Conservation (phyloP, 1,140 invertebrate species). For the Calliphora vicina region DNA sequence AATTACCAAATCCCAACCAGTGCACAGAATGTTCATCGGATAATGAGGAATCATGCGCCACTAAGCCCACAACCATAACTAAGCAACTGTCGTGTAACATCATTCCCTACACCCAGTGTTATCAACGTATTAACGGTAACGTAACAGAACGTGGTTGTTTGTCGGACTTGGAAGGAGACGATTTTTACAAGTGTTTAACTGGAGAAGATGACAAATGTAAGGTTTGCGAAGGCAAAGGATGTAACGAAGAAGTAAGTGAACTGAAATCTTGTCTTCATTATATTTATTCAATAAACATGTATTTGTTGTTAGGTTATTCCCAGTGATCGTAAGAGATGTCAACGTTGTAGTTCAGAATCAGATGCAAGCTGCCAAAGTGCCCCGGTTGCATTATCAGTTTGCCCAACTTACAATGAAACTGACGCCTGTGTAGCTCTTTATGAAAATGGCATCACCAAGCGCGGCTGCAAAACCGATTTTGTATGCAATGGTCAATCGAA, state of each 20-base stretch:
- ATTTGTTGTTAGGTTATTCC: conserved; percentile 42
- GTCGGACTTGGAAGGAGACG: conserved; percentile 41
- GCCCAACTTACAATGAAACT: conserved; percentile 45
- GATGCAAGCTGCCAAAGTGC: conserved; percentile 41
- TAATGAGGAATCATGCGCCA: conserved; percentile 46
- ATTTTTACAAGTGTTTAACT: conserved; percentile 49
- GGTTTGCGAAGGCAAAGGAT: conserved; percentile 45
- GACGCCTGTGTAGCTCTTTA: conserved; percentile 48
- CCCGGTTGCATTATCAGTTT: conserved; percentile 43
- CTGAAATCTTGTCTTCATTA: background rate
- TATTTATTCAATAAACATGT: background rate
- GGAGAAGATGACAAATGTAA: conserved; percentile 44
- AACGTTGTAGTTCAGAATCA: conserved; percentile 48
- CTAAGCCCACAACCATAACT: conserved; percentile 46
- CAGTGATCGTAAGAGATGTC: conserved; percentile 44
- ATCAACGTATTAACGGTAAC: conserved; percentile 38
- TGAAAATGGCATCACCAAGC: conserved; percentile 40
- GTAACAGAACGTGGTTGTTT: conserved; percentile 50
- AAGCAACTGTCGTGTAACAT: conserved; percentile 38
- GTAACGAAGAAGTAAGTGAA: conserved; percentile 45
- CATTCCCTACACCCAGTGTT: conserved; percentile 53
- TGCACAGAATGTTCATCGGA: conserved; percentile 48
- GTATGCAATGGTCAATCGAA: conserved; percentile 45
- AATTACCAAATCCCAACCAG: conserved; percentile 40
- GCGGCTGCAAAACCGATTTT: conserved; percentile 50